Evolutionary conservation across 2,113 vertebrate species (phyloP).

Genomic region (Erythrolamprus reginae): DNA sequence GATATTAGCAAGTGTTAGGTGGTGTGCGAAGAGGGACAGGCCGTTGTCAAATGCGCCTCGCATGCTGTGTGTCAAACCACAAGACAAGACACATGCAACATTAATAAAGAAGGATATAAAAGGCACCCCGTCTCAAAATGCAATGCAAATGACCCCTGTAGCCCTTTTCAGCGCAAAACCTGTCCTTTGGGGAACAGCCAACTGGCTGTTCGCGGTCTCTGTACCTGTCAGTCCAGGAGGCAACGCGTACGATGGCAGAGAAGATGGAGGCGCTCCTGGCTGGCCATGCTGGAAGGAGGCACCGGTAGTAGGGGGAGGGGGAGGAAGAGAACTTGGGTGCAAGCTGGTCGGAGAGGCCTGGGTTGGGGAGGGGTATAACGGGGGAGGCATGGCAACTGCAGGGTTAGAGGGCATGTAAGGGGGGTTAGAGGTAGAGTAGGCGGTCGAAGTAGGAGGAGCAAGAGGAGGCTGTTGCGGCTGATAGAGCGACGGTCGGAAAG

Average conservation of each 20-base stretch:
- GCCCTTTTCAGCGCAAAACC: slow-evolving; percentile 75
- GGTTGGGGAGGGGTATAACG: slow-evolving; percentile 60
- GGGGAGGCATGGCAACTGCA: slow-evolving; percentile 63
- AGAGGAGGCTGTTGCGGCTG: slow-evolving; percentile 77
- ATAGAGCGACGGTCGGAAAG: slow-evolving; percentile 77
- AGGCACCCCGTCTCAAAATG: background rate
- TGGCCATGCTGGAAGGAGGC: slow-evolving; percentile 88
- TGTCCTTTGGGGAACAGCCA: slow-evolving; percentile 85
- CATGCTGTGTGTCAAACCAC: background rate
- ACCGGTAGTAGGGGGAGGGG: slow-evolving; percentile 66
- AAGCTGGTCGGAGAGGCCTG: slow-evolving; percentile 57
- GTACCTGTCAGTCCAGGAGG: slow-evolving; percentile 92
- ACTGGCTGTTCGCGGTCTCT: slow-evolving; percentile 75
- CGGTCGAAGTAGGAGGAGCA: slow-evolving; percentile 67
- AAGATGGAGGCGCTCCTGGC: slow-evolving; percentile 84
- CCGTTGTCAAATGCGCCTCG: slow-evolving; percentile 24
- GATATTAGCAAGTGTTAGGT: background rate
- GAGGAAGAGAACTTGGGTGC: slow-evolving; percentile 61
- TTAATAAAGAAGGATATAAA: background rate
- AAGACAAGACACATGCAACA: background rate
- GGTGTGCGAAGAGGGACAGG: fast-evolving
- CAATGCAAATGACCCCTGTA: slow-evolving; percentile 39
- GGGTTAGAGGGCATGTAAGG: slow-evolving; percentile 67
- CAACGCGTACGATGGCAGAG: slow-evolving; percentile 75
- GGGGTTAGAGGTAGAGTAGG: slow-evolving; percentile 59